A percentile compares a stretch with the other conserved stretches of the same genome.
phyloP scores from a whole-genome alignment of 2,113 vertebrate genomes.

The Myodes glareolus region DNA sequence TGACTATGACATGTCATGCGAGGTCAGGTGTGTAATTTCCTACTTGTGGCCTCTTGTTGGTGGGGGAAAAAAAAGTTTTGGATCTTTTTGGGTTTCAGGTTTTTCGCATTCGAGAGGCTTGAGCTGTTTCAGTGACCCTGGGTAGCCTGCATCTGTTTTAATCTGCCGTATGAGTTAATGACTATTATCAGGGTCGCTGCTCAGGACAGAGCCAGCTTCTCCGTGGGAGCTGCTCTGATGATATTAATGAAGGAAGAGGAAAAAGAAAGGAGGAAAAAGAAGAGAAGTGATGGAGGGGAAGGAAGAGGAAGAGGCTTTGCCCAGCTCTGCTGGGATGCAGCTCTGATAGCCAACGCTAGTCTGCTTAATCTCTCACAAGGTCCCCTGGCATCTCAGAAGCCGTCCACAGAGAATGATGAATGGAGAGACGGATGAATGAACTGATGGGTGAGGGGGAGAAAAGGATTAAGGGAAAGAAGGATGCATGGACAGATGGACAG shows the following conservation, averaged over 20 bases:
- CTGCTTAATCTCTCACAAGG: background rate
- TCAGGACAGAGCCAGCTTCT: background rate
- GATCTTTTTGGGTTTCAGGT: background rate
- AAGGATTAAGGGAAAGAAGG: background rate
- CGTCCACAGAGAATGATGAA: background rate
- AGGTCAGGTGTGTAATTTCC: background rate
- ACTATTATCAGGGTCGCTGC: background rate
- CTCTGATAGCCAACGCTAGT: background rate
- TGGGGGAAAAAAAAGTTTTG: background rate
- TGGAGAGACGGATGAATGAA: background rate
- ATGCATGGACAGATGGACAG: slow-evolving; percentile 10
- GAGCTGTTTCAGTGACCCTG: background rate
- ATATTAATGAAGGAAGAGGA: background rate
- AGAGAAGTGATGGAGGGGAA: background rate
- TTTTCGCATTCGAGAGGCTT: background rate
- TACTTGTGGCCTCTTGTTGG: background rate
- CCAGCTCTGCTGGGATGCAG: background rate
- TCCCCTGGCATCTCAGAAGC: background rate
- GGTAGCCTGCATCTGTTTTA: background rate
- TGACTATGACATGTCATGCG: background rate
- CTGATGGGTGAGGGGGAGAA: background rate
- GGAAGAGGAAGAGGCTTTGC: background rate
- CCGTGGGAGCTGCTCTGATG: background rate
- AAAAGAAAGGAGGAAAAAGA: background rate
- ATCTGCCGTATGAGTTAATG: background rate